phyloP scores from a whole-genome alignment of 2,888 invertebrate genomes.

The Synergus itoensis region DNA sequence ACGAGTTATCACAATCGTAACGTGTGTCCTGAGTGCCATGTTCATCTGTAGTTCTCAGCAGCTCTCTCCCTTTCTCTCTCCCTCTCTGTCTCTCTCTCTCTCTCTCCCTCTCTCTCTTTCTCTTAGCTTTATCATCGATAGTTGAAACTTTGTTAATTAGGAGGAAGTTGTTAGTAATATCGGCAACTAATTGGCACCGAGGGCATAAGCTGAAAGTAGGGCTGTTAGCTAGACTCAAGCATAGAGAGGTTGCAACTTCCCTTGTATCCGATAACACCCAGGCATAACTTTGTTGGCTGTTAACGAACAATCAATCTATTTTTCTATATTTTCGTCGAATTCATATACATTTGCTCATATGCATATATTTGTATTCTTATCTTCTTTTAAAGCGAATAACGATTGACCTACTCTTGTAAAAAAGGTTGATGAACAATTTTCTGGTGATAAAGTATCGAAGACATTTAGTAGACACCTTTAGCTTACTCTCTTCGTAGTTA shows the following conservation, averaged over 20 bases:
- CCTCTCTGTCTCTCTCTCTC: constrained; percentile 38
- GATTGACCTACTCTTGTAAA: too few relatives aligned
- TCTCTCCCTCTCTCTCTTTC: neutral
- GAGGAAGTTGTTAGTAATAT: constrained; percentile 71
- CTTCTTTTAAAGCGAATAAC: too few relatives aligned
- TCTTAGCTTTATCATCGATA: constrained; percentile 67
- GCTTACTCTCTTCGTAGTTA: neutral
- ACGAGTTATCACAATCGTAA: constrained; percentile 54
- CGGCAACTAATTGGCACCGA: constrained; percentile 73
- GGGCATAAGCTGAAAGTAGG: constrained; percentile 62
- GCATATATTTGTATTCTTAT: too few relatives aligned
- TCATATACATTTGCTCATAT: too few relatives aligned
- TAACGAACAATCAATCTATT: neutral
- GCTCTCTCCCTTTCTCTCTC: constrained; percentile 45
- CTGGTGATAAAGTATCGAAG: neutral
- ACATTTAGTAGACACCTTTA: neutral
- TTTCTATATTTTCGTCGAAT: neutral
- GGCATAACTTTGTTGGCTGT: constrained; percentile 5
- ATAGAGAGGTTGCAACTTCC: constrained; percentile 44
- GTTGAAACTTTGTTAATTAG: constrained; percentile 74
- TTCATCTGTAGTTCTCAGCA: constrained; percentile 42
- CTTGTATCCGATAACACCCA: constrained; percentile 2
- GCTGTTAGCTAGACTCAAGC: constrained; percentile 51
- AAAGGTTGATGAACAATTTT: neutral
- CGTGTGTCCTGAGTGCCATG: constrained; percentile 46